phyloP scores from a whole-genome alignment of 2,888 invertebrate species.

The Noctua pronuba region DNA sequence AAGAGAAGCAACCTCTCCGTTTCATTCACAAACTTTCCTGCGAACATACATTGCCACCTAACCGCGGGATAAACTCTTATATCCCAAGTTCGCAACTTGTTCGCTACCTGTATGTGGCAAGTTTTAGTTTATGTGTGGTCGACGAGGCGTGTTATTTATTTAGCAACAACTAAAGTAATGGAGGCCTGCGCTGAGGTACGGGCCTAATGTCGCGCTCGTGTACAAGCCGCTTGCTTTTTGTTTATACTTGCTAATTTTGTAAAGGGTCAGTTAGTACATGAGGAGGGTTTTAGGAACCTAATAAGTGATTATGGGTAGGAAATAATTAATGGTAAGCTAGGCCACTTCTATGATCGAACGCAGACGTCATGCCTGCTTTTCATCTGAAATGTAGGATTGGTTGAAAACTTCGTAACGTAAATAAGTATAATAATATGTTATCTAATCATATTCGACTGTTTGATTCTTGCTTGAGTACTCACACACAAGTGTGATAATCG shows the following conservation, averaged over 20 bases:
- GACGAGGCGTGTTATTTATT: slow-evolving; percentile 61
- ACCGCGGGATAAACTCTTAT: slow-evolving; percentile 45
- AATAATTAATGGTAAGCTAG: neutral
- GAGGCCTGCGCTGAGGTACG: slow-evolving; percentile 38
- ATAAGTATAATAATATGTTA: neutral
- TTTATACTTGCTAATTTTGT: slow-evolving; percentile 25
- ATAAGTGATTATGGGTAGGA: neutral
- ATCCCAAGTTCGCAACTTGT: slow-evolving; percentile 52
- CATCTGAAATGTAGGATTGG: neutral
- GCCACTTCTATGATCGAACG: neutral
- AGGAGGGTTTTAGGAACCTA: neutral
- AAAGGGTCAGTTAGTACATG: neutral
- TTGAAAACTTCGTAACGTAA: too few relatives aligned
- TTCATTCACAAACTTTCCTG: slow-evolving; percentile 32
- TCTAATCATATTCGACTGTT: neutral
- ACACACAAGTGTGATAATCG: neutral
- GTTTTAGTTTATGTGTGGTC: slow-evolving; percentile 56
- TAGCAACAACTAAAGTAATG: slow-evolving; percentile 39
- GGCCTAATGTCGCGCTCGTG: slow-evolving; percentile 48
- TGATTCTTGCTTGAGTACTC: neutral
- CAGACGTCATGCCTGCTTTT: neutral
- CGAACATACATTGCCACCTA: slow-evolving; percentile 6
- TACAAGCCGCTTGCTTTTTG: slow-evolving; percentile 47
- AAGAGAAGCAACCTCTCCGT: slow-evolving; percentile 8
- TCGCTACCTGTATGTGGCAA: slow-evolving; percentile 33